Percentiles rank a stretch among this genome's conserved stretches.
Evolutionary conservation across 2,797 vertebrate species (phyloP).

Genomic region (Apodemus agrarius): DNA sequence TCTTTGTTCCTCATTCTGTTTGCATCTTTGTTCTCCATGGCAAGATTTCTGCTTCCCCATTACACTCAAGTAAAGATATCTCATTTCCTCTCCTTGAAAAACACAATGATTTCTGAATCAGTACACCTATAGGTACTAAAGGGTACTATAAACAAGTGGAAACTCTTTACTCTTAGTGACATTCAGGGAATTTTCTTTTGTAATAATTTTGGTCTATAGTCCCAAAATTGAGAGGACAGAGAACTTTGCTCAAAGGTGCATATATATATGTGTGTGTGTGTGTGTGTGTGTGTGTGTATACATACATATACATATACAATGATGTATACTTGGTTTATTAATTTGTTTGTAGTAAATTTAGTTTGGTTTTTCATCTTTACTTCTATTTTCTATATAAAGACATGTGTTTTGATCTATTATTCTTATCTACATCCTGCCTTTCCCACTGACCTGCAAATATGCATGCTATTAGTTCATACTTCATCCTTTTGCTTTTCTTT

Average conservation of each 20-base stretch:
- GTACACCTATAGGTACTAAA: too few species aligned
- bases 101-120: neutral
- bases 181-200: neutral
- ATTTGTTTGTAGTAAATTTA: conserved; percentile 14
- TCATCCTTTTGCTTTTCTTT: neutral
- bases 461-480: neutral
- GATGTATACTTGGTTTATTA: neutral
- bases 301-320: too few species aligned
- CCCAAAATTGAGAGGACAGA: neutral
- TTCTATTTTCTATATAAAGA: neutral
- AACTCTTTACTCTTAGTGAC: neutral
- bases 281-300: too few species aligned
- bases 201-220: conserved; percentile 4
- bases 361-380: conserved; percentile 12
- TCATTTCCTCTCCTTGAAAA: neutral
- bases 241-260: neutral
- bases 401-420: neutral
- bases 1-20: neutral
- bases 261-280: neutral
- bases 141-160: neutral
- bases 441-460: neutral
- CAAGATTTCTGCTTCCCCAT: neutral
- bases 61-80: neutral
- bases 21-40: neutral
- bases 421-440: neutral